These are phyloP conservation scores for Epistrophe eligans DNA, from an alignment of 2,888 invertebrate species.

Conservation along the genomic window DNA sequence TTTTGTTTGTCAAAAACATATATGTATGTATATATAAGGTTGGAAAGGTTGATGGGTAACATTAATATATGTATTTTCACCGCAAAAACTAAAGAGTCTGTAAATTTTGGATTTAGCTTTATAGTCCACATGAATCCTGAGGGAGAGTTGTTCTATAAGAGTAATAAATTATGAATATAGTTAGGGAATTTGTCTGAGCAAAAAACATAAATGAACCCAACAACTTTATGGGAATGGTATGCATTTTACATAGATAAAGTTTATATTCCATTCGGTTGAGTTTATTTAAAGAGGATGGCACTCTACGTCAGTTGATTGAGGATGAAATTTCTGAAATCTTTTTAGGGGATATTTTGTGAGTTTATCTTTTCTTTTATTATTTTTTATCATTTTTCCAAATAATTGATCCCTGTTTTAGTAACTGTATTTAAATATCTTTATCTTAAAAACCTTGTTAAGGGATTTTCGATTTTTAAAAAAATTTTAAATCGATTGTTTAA, in stretches of 20 bases:
- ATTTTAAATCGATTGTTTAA: too few relatives aligned
- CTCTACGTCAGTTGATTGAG: neutral
- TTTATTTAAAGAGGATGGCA: neutral
- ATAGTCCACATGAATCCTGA: neutral
- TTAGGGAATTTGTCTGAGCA: neutral
- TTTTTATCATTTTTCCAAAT: too few relatives aligned
- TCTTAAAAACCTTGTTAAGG: too few relatives aligned
- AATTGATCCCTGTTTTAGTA: too few relatives aligned
- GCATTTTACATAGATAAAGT: neutral
- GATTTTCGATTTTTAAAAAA: too few relatives aligned
- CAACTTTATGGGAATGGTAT: neutral
- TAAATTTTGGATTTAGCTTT: neutral
- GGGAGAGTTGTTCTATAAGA: neutral
- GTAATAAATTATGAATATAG: constrained; percentile 16
- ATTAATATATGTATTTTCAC: neutral
- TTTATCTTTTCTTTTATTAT: too few relatives aligned
- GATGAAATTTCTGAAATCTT: neutral
- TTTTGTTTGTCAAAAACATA: neutral
- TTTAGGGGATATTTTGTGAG: too few relatives aligned
- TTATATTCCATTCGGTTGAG: neutral
- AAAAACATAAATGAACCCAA: neutral
- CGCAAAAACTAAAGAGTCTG: neutral
- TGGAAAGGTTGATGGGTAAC: neutral
- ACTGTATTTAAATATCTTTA: too few relatives aligned
- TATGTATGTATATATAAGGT: too few relatives aligned